Base-by-base conservation (phyloP, 1,140 invertebrate genomes). In the Phthorimaea operculella region DNA sequence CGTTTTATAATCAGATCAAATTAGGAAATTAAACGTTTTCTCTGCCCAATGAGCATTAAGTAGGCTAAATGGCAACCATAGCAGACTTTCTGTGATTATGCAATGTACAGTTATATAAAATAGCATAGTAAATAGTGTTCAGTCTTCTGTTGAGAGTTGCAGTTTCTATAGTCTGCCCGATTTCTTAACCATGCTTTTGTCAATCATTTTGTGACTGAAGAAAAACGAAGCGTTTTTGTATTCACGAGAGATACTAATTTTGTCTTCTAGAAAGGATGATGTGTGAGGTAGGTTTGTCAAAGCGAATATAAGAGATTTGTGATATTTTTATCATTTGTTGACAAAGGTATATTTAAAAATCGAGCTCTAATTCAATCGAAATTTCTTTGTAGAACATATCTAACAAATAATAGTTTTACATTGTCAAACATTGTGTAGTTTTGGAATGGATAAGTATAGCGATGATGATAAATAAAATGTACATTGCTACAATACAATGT, bases 51-150 rank as follows among this genome's bases (percentile, higher is more conserved):
- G 21, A 28, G 21, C 21, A 28, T 28, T 28, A 28, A 28, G 21
- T 28, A 28, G 21, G 21, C 21, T 39, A 12, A 39, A 47, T 15
- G 15, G 44, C 16, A 15, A 47, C 44, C 44, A 47, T 16, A n/a
- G 44, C 15, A 47, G 15, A 47, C 44, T 47, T 70, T 68, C 66
- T 79, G 74, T 72, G 73, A 74, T 73, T 68, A 74, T 74, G 72
- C 70, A 74, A 73, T 79, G 72, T 81, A 81, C 73, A 80, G 60
- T 64, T 79, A 78, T 83, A 84, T 73, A 84, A 84, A 84, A 84
- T 83, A 83, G 73, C 80, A 63, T 85, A 74, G 72, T 79, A 85
- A 85, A 83, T 84, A 85, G 79, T 82, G 78, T 76, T 84, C 82
- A 85, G 82, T 85, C 82, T 85, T 85, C 76, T 76, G 76, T 75